A percentile compares a stretch with the other conserved stretches of the same genome.
phyloP scores from a whole-genome alignment of 2,888 invertebrate genomes.

The Xestia c-nigrum region DNA sequence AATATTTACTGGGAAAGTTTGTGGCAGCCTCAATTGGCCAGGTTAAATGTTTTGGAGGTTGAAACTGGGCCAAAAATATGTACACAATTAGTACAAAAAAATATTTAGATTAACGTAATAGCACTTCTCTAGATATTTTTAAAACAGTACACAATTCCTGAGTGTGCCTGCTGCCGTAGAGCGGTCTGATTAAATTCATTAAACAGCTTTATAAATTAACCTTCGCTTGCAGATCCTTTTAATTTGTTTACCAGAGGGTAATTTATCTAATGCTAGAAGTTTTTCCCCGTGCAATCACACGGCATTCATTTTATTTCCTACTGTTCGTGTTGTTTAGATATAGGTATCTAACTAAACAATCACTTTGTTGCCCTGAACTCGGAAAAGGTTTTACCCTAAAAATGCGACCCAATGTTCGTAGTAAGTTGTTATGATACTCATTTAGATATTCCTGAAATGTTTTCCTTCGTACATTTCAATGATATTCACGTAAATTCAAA shows the following conservation, averaged over 20 bases:
- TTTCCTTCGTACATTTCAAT: slow-evolving; percentile 32
- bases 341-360: too few relatives aligned
- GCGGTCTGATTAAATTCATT: slow-evolving; percentile 11
- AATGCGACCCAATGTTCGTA: not conserved
- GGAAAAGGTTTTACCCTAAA: not conserved
- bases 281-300: slow-evolving; percentile 16
- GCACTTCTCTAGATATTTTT: not conserved
- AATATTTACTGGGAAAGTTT: slow-evolving; percentile 53
- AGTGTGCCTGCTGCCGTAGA: not conserved
- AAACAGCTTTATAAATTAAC: slow-evolving; percentile 21
- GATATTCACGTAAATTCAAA: slow-evolving; percentile 48
- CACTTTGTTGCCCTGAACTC: too few relatives aligned
- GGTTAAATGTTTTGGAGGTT: slow-evolving; percentile 14
- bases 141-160: not conserved
- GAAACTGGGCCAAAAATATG: slow-evolving; percentile 7
- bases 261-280: slow-evolving; percentile 19
- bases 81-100: not conserved
- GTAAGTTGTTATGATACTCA: slow-evolving; percentile 3
- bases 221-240: slow-evolving; percentile 10
- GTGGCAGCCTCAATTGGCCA: slow-evolving; percentile 32
- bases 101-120: not conserved
- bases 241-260: slow-evolving; percentile 23
- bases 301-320: not conserved
- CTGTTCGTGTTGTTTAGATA: not conserved
- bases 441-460: slow-evolving; percentile 34